A percentile compares a stretch with the other conserved stretches of the same genome.
These are phyloP conservation scores for Leucoraja erinaceus DNA, from an alignment of 2,113 vertebrate species.

Conservation along the genomic window DNA sequence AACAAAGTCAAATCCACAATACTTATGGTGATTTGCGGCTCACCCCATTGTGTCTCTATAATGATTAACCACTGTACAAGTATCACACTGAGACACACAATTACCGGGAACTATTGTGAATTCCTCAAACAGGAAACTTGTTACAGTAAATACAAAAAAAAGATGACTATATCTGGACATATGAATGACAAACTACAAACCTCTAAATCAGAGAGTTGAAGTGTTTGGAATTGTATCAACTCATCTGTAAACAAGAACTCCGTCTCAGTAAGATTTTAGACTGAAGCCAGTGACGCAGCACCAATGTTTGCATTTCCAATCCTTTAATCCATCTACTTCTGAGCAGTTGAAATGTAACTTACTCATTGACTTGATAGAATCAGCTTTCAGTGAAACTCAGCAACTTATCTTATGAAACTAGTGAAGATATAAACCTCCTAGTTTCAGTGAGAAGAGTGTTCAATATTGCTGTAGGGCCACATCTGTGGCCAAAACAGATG, in stretches of 20 bases:
- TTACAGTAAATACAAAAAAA: background rate
- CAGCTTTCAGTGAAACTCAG: background rate
- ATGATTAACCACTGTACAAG: background rate
- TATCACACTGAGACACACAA: background rate
- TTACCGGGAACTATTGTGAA: background rate
- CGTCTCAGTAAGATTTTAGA: background rate
- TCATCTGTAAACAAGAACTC: background rate
- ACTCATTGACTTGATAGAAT: constrained; percentile 2
- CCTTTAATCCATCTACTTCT: constrained; percentile 20
- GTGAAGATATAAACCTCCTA: background rate
- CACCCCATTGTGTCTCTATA: background rate
- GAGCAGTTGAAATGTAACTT: constrained; percentile 4
- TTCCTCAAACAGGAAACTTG: background rate
- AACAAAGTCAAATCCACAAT: background rate
- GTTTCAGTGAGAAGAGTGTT: background rate
- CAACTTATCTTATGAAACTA: background rate
- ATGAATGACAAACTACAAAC: background rate
- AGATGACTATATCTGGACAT: background rate
- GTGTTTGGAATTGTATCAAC: background rate
- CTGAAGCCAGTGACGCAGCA: constrained; percentile 23
- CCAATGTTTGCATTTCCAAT: constrained; percentile 5
- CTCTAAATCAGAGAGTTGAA: background rate
- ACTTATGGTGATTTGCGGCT: background rate
- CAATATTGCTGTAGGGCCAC: background rate
- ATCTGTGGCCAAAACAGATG: background rate